Conservation (phyloP, 2,888 invertebrate genomes). For the Mamestra brassicae region DNA sequence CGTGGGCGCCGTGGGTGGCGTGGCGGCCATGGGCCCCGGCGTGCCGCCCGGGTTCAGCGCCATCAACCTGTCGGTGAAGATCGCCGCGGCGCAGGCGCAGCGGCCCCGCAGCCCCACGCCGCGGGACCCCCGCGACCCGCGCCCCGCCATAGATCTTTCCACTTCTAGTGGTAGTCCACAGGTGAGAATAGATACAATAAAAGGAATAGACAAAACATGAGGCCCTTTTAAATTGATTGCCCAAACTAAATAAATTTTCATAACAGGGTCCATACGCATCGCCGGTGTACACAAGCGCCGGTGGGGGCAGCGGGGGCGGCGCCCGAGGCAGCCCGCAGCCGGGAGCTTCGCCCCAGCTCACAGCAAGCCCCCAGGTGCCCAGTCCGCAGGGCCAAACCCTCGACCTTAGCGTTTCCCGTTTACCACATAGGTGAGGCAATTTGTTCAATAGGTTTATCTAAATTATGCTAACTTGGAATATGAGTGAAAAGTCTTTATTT, state of each 20-base stretch:
- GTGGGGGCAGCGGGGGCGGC: constrained; percentile 93
- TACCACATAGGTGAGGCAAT: constrained; percentile 95
- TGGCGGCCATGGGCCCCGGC: constrained; percentile 92
- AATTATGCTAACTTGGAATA: constrained; percentile 28
- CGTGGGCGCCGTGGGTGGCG: constrained; percentile 91
- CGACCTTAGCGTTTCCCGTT: constrained; percentile 96
- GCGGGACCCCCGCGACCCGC: constrained; percentile 94
- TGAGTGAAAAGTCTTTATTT: constrained; percentile 63
- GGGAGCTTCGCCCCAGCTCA: constrained; percentile 95
- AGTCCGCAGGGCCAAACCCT: constrained; percentile 97
- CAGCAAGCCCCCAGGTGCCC: constrained; percentile 97
- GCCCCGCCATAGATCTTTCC: constrained; percentile 96
- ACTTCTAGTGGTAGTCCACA: constrained; percentile 97
- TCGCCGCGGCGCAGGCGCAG: constrained; percentile 94
- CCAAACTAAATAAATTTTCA: constrained; percentile 79
- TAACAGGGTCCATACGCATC: constrained; percentile 94
- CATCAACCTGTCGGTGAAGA: constrained; percentile 96
- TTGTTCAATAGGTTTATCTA: constrained; percentile 53
- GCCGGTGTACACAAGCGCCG: constrained; percentile 94
- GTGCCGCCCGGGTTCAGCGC: constrained; percentile 95
- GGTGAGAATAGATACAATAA: constrained; percentile 87
- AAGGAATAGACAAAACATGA: constrained; percentile 58
- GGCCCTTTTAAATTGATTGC: constrained; percentile 63
- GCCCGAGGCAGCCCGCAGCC: constrained; percentile 96
- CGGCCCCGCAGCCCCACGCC: constrained; percentile 94